Conservation (phyloP, 2,113 vertebrate species). For the Hippocampus barbouri region DNA sequence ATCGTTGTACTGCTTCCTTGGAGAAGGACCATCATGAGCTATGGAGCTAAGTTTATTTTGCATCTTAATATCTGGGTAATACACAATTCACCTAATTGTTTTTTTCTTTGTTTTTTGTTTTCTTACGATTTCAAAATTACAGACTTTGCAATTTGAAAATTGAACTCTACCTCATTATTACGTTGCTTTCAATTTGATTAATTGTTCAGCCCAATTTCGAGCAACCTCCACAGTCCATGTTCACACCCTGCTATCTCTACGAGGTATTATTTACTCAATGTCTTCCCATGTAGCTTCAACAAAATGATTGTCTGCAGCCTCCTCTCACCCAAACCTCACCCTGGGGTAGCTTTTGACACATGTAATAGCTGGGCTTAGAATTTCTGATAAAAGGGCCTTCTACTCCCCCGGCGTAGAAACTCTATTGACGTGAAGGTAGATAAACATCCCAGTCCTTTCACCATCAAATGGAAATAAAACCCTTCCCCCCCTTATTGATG, state of each 20-base stretch:
- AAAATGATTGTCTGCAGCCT: neutral
- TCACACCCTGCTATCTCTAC: neutral
- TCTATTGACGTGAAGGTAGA: constrained; percentile 60
- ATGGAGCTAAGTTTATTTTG: no score
- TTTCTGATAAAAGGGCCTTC: constrained; percentile 43
- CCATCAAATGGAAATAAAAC: constrained; percentile 69
- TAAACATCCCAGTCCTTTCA: constrained; percentile 66
- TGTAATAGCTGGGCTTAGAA: constrained; percentile 36
- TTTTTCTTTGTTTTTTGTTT: no score
- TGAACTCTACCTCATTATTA: no score
- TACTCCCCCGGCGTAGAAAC: constrained; percentile 36
- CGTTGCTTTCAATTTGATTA: no score
- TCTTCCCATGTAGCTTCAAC: constrained; percentile 8
- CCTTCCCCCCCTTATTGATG: constrained; percentile 70
- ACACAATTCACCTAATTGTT: no score
- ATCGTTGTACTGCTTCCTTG: no score
- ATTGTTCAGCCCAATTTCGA: no score
- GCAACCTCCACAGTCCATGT: neutral
- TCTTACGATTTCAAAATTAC: no score
- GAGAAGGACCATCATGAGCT: no score
- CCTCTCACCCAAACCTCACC: constrained; percentile 10
- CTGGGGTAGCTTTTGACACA: constrained; percentile 36
- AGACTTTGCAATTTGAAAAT: no score
- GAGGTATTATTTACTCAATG: neutral
- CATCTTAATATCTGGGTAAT: no score